These are phyloP conservation scores for Oryzias celebensis DNA, from an alignment of 2,113 vertebrate species.

Conservation along the genomic window DNA sequence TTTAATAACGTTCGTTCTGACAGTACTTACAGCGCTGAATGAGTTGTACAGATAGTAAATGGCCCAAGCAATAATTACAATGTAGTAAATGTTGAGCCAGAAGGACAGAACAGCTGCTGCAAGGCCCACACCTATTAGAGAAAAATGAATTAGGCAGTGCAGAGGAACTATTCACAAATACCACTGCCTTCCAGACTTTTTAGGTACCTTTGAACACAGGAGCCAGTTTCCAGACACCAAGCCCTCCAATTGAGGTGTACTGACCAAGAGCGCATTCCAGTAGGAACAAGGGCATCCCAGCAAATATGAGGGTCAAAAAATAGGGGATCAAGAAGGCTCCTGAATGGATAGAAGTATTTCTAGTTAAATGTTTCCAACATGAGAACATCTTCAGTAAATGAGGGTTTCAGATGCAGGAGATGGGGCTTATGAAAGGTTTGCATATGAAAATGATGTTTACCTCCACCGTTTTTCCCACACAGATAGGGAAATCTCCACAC, in stretches of 20 bases:
- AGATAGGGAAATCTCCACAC: constrained; percentile 98
- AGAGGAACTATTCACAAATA: constrained; percentile 6
- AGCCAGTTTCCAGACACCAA: constrained; percentile 97
- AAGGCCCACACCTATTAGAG: constrained; percentile 88
- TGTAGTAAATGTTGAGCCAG: constrained; percentile 99
- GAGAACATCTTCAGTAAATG: constrained; percentile 23
- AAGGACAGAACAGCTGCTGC: constrained; percentile 96
- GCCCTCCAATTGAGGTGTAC: constrained; percentile 94
- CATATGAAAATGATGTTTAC: constrained; percentile 74
- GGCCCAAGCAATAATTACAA: constrained; percentile 97
- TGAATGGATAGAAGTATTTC: constrained; percentile 61
- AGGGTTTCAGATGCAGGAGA: constrained; percentile 10
- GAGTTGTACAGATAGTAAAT: constrained; percentile 98
- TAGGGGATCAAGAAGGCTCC: constrained; percentile 98
- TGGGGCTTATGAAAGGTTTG: constrained; percentile 19
- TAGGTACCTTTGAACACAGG: constrained; percentile 96
- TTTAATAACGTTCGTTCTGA: not conserved
- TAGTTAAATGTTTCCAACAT: constrained; percentile 30
- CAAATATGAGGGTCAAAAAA: constrained; percentile 97
- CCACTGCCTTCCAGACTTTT: not conserved
- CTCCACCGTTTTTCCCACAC: constrained; percentile 97
- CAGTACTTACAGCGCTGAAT: constrained; percentile 90
- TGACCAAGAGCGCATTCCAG: constrained; percentile 93
- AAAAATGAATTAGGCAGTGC: constrained; percentile 32
- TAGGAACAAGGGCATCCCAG: constrained; percentile 94